Evolutionary conservation across 1,140 invertebrate species (phyloP).

Genomic region (Drosophila pseudoananassae): DNA sequence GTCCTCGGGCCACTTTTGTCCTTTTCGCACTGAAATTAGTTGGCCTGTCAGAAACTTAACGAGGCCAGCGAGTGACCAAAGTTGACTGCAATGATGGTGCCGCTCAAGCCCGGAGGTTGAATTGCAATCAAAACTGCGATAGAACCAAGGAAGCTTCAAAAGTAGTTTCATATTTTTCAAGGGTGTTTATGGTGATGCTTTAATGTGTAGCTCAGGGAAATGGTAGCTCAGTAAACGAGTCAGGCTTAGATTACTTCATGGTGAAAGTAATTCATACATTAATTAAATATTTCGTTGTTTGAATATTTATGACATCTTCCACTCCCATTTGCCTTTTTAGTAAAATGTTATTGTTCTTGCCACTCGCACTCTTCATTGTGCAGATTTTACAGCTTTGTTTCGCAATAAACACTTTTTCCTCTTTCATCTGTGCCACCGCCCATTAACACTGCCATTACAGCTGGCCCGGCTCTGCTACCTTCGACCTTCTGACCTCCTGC

Average conservation of each 20-base stretch:
- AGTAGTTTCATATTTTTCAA: not conserved
- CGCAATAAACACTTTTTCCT: slow-evolving; percentile 40
- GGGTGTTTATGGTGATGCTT: not conserved
- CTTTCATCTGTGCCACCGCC: slow-evolving; percentile 36
- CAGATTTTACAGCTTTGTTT: slow-evolving; percentile 31
- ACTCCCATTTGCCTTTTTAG: not conserved
- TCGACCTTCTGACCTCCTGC: not conserved
- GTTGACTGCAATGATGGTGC: slow-evolving; percentile 10
- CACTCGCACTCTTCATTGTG: slow-evolving; percentile 7
- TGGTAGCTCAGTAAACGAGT: no score
- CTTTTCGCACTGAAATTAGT: slow-evolving; percentile 50
- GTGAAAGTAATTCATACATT: not conserved
- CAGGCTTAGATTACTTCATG: no score
- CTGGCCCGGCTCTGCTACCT: not conserved
- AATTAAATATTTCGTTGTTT: not conserved
- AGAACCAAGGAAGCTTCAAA: slow-evolving; percentile 2
- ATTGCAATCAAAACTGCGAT: slow-evolving; percentile 40
- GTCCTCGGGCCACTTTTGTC: slow-evolving; percentile 15
- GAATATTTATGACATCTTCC: not conserved
- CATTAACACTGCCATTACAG: slow-evolving; percentile 38
- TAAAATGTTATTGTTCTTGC: slow-evolving; percentile 3
- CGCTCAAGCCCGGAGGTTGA: not conserved
- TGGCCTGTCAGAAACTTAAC: slow-evolving; percentile 47
- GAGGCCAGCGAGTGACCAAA: slow-evolving; percentile 13
- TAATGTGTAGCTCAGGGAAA: not conserved